Percentiles rank a stretch among this genome's conserved stretches.
Evolutionary conservation across 2,113 vertebrate genomes (phyloP).

Genomic region (Porphyrio hochstetteri): DNA sequence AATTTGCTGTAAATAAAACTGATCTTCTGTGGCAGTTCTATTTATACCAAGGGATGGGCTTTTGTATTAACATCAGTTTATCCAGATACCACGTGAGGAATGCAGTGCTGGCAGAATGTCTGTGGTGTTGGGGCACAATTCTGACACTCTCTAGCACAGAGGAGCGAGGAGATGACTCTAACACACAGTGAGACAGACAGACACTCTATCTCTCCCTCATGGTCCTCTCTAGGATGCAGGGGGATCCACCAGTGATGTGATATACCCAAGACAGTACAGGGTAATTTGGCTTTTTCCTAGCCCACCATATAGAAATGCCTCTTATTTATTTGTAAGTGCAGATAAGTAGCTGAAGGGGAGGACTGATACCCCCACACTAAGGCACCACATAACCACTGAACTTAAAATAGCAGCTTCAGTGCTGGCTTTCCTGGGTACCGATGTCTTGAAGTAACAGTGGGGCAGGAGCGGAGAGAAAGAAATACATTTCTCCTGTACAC

Average conservation of each 20-base stretch:
- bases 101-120: not conserved
- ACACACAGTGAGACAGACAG: not conserved
- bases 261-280: not conserved
- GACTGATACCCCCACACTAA: not conserved
- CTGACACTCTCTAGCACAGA: not conserved
- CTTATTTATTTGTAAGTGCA: not conserved
- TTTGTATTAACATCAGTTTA: constrained; percentile 12
- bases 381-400: not conserved
- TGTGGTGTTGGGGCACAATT: not conserved
- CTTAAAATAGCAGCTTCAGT: not conserved
- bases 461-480: not conserved
- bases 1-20: constrained; percentile 3
- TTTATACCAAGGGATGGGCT: not conserved
- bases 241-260: not conserved
- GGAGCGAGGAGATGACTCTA: not conserved
- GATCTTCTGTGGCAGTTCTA: constrained; percentile 18
- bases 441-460: not conserved
- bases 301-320: not conserved
- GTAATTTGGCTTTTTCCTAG: not conserved
- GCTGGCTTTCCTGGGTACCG: not conserved
- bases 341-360: not conserved
- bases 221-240: not conserved
- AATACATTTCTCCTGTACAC: not conserved
- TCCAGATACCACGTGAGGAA: not conserved
- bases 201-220: accelerated